Conservation (phyloP, 2,888 invertebrate genomes). For the Scaptomyza tumidula region DNA sequence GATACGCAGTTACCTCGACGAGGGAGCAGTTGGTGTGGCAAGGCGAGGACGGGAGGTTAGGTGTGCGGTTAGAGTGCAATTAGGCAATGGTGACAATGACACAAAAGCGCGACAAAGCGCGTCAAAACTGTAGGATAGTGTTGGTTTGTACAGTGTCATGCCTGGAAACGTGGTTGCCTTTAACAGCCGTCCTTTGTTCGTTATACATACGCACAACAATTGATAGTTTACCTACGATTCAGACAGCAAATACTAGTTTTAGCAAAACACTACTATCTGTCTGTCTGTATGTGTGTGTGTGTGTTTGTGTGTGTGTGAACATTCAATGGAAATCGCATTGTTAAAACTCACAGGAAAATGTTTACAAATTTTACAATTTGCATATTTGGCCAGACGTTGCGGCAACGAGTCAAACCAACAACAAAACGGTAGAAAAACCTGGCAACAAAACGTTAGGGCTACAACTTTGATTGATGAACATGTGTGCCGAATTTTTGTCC, state of each 20-base stretch:
- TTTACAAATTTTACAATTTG: slow-evolving; percentile 57
- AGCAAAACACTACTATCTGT: slow-evolving; percentile 4
- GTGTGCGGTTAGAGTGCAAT: slow-evolving; percentile 70
- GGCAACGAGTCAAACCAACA: slow-evolving; percentile 25
- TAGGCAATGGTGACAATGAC: slow-evolving; percentile 77
- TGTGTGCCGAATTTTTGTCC: slow-evolving; percentile 57
- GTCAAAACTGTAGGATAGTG: slow-evolving; percentile 42
- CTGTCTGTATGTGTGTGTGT: background rate
- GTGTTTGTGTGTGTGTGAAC: slow-evolving; percentile 10
- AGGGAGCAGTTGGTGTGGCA: background rate
- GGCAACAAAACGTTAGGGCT: slow-evolving; percentile 35
- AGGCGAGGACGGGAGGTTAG: slow-evolving; percentile 3
- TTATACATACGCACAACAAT: background rate
- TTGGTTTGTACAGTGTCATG: slow-evolving; percentile 6
- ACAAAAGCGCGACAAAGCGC: slow-evolving; percentile 76
- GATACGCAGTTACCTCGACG: slow-evolving; percentile 2
- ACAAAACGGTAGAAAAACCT: background rate
- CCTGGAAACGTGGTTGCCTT: slow-evolving; percentile 55
- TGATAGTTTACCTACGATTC: background rate
- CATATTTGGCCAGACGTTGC: slow-evolving; percentile 58
- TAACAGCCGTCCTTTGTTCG: slow-evolving; percentile 72
- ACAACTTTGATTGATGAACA: slow-evolving; percentile 77
- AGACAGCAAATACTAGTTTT: slow-evolving; percentile 6
- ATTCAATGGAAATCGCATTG: slow-evolving; percentile 44
- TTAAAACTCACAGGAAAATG: slow-evolving; percentile 40